Conservation (phyloP, 2,113 vertebrate species). For the Phyllopteryx taeniolatus region DNA sequence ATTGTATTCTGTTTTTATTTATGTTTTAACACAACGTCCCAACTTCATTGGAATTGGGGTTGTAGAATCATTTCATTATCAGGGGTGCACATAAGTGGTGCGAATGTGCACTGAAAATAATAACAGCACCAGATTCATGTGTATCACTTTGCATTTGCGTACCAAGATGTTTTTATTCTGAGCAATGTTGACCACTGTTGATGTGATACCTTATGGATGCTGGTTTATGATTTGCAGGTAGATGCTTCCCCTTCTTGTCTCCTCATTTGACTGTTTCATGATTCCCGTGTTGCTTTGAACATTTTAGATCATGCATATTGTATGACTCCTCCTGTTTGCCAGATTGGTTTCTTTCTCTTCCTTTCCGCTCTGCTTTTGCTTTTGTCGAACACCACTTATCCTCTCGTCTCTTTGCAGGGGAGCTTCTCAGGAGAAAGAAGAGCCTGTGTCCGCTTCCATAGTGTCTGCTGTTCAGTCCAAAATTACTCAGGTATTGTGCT, state of each 20-base stretch:
- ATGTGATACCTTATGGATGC: not conserved
- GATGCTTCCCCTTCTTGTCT: conserved; percentile 1
- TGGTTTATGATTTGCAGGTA: conserved; percentile 14
- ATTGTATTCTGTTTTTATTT: no score
- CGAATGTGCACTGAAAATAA: no score
- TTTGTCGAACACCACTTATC: not conserved
- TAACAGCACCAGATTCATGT: no score
- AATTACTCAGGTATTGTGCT: conserved; percentile 92
- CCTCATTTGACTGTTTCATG: not conserved
- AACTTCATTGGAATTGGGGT: no score
- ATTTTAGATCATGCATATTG: conserved; percentile 53
- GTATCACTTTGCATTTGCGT: no score
- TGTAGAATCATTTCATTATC: no score
- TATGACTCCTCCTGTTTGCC: conserved; percentile 40
- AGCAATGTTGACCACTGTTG: not conserved
- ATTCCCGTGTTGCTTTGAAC: conserved; percentile 33
- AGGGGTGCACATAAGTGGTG: no score
- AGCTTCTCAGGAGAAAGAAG: conserved; percentile 92
- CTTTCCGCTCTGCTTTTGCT: conserved; percentile 4
- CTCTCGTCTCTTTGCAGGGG: conserved; percentile 71
- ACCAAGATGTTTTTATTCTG: not conserved
- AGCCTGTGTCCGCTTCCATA: conserved; percentile 88
- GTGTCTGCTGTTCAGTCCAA: conserved; percentile 96
- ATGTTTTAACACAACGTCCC: no score
- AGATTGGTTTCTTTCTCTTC: conserved; percentile 21